Percentiles rank a stretch among this genome's conserved stretches.
phyloP scores from a whole-genome alignment of 1,140 invertebrate species.

The Tetramorium alpestre region DNA sequence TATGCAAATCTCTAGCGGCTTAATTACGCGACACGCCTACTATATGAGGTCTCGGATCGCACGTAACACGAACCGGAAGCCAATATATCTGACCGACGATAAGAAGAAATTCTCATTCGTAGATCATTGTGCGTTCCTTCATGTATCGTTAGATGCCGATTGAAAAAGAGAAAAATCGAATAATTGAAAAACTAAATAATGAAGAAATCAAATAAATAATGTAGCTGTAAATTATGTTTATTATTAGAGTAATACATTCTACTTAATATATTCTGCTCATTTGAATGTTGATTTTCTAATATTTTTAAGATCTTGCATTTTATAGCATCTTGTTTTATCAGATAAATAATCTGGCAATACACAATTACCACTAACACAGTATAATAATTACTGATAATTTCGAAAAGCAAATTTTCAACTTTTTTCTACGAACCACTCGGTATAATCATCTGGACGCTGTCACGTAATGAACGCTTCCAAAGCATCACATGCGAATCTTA shows the following conservation, averaged over 20 bases:
- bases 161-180: neutral
- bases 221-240: neutral
- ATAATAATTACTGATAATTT: neutral
- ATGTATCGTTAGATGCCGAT: neutral
- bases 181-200: neutral
- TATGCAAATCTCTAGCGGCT: slow-evolving; percentile 84
- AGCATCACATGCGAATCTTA: slow-evolving; percentile 80
- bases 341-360: neutral
- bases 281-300: neutral
- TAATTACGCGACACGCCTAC: slow-evolving; percentile 84
- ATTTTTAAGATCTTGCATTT: neutral
- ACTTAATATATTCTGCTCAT: neutral
- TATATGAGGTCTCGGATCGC: slow-evolving; percentile 79
- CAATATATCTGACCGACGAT: slow-evolving; percentile 80
- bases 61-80: slow-evolving; percentile 82
- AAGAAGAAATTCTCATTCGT: slow-evolving; percentile 75
- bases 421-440: neutral
- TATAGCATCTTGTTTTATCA: neutral
- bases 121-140: slow-evolving; percentile 8
- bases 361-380: neutral
- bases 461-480: slow-evolving; percentile 50
- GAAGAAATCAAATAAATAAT: neutral
- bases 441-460: slow-evolving; percentile 29
- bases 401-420: neutral
- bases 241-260: neutral